phyloP scores from a whole-genome alignment of 2,797 vertebrate species.

The Clarias fuscus region DNA sequence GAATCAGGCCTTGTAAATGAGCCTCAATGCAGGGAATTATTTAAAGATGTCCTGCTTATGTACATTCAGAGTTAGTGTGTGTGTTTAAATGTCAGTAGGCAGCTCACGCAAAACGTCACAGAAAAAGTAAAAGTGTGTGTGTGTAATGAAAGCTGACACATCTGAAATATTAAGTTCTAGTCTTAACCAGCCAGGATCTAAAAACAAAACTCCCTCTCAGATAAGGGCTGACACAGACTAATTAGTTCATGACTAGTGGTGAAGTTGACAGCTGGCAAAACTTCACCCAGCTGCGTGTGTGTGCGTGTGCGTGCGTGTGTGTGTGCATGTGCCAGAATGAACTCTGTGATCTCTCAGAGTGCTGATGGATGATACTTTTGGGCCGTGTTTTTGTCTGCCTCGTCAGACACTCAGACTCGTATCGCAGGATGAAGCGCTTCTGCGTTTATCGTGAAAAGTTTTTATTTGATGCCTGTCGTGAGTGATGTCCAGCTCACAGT shows the following conservation, averaged over 20 bases:
- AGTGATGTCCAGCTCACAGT: slow-evolving; percentile 33
- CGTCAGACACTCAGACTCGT: slow-evolving; percentile 18
- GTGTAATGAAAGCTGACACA: slow-evolving; percentile 63
- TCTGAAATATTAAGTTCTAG: slow-evolving; percentile 70
- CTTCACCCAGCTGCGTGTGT: slow-evolving; percentile 49
- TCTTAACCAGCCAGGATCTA: slow-evolving; percentile 66
- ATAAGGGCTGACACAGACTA: slow-evolving; percentile 71
- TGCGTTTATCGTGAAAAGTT: neutral
- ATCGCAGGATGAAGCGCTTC: slow-evolving; percentile 24
- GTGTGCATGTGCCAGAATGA: slow-evolving; percentile 27
- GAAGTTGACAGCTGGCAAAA: slow-evolving; percentile 47
- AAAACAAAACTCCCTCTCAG: slow-evolving; percentile 68
- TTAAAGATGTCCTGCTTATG: slow-evolving; percentile 37
- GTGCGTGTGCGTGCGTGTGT: neutral
- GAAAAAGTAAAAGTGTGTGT: slow-evolving; percentile 34
- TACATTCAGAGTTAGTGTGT: slow-evolving; percentile 20
- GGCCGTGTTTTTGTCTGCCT: slow-evolving; percentile 30
- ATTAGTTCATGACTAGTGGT: slow-evolving; percentile 64
- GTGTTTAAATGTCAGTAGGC: slow-evolving; percentile 46
- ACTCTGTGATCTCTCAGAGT: slow-evolving; percentile 44
- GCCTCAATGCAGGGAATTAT: slow-evolving; percentile 70
- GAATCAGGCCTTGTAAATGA: slow-evolving; percentile 70
- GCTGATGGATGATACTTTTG: slow-evolving; percentile 58
- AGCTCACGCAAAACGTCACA: neutral
- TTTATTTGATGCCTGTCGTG: neutral